phyloP scores from a whole-genome alignment of 2,113 vertebrate species.

The Danionella cerebrum region DNA sequence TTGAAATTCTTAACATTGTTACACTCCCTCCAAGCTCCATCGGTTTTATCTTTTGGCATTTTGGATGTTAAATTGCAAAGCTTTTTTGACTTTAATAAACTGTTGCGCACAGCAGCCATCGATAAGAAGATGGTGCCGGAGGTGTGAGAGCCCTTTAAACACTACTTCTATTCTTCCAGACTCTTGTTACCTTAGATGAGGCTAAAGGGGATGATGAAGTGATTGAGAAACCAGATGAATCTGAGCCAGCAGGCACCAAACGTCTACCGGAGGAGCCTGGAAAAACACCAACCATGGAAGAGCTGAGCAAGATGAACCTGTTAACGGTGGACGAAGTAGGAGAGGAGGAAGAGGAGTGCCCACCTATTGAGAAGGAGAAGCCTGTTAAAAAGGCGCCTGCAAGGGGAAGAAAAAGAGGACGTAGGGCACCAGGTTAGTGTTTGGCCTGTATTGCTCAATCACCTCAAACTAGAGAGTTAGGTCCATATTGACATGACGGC shows the following conservation, averaged over 20 bases:
- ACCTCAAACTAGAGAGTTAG: background rate
- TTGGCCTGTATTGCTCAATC: no score
- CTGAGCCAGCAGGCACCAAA: background rate
- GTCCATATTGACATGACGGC: no score
- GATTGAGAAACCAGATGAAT: constrained; percentile 16
- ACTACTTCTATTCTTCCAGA: no score
- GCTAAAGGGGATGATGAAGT: constrained; percentile 65
- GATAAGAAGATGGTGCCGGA: no score
- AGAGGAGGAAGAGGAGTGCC: constrained; percentile 64
- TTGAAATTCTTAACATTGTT: no score
- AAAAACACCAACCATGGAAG: constrained; percentile 64
- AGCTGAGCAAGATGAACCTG: constrained; percentile 66
- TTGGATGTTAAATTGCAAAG: no score
- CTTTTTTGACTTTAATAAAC: no score
- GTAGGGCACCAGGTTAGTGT: constrained; percentile 25
- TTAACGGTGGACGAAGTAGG: constrained; percentile 78
- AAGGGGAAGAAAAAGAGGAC: constrained; percentile 21
- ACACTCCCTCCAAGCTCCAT: no score
- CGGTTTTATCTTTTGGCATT: no score
- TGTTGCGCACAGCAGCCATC: no score
- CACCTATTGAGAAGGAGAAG: background rate
- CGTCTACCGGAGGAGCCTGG: constrained; percentile 51
- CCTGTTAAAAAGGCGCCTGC: constrained; percentile 3
- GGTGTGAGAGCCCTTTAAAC: no score
- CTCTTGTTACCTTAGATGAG: constrained; percentile 72